Conservation (phyloP, 2,888 invertebrate species). For the Heliconius cydno region DNA sequence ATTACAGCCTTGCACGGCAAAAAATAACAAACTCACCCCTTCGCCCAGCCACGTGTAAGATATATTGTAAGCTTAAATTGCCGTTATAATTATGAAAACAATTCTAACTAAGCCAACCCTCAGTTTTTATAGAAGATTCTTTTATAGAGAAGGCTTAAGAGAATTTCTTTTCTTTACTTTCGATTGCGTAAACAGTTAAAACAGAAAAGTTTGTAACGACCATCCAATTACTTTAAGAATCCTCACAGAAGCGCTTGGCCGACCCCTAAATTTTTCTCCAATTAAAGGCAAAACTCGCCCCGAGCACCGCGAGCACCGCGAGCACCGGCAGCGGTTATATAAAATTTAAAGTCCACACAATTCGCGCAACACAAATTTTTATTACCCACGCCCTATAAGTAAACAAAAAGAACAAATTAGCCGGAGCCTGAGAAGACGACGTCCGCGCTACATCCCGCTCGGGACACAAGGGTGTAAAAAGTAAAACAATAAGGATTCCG, state of each 20-base stretch:
- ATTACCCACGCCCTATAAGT: conserved; percentile 78
- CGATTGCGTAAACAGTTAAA: conserved; percentile 73
- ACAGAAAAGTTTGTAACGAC: conserved; percentile 79
- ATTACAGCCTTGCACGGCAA: conserved; percentile 65
- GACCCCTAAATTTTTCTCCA: conserved; percentile 80
- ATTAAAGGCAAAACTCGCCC: conserved; percentile 81
- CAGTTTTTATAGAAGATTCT: conserved; percentile 1
- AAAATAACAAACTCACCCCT: conserved; percentile 75
- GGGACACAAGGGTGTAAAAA: conserved; percentile 84
- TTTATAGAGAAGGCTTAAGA: conserved; percentile 30
- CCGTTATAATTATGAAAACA: conserved; percentile 45
- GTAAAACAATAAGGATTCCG: conserved; percentile 83
- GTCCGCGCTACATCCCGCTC: conserved; percentile 69
- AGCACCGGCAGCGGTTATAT: conserved; percentile 77
- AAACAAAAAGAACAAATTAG: conserved; percentile 83
- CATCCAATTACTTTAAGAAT: conserved; percentile 81
- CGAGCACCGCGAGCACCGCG: conserved; percentile 66
- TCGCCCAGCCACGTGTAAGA: conserved; percentile 70
- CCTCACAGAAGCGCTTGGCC: conserved; percentile 79
- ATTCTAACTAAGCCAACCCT: conserved; percentile 26
- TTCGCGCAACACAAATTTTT: conserved; percentile 84
- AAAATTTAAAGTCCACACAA: conserved; percentile 83
- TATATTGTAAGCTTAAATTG: conserved; percentile 51
- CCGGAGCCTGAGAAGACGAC: conserved; percentile 70
- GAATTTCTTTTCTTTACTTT: conserved; percentile 47